Evolutionary conservation across 1,140 invertebrate species (phyloP), one percentile per base, ranked within the genome.

Genomic region (Drosophila subpulchrella): DNA sequence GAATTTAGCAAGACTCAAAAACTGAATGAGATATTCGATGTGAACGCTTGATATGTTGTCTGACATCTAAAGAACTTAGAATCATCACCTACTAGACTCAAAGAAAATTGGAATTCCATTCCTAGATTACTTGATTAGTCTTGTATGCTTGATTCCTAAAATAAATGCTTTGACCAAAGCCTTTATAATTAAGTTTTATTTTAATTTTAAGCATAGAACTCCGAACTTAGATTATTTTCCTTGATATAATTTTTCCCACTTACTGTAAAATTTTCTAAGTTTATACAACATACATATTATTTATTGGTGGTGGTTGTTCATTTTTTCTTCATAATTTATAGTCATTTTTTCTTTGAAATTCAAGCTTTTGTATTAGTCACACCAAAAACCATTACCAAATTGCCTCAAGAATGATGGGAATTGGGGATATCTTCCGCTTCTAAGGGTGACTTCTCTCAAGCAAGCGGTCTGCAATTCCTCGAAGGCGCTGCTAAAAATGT

Each of bases 1-100:
- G 85, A 88, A 86, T 86, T 86, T 86, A 59, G 82, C 78, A 85
- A 88, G 83, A 86, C 82, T 86, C 82, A 68, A 73, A 88, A 76
- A 86, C 78, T 72, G 61, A 88, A 76, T 86, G 75, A 88, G 12
- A 15, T 15, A 41, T 36, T 38, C 27, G 36, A 32, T 24, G 36
- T 15, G 24, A 38, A 39, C 17, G 44, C 5, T 36, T 6, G 8
- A 13, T 30, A 4, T 30, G 24, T 11, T 10, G 34, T 57, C 62
- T 79, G 56, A 55, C 53, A 58, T 63, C 10, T 30, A 4, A 36
- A 38, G 12, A n/a, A 15, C 4, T 1, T 1, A 20, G 0, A 17
- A 8, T 12, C 24, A 47, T 11, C 32, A 32, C 13, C 60, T 83
- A 78, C 80, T 82, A 6, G 62, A 66, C 54, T 13, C 0, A 4